Evolutionary conservation across 2,797 vertebrate genomes (phyloP).

Genomic region (Melanotaenia trifasciata): DNA sequence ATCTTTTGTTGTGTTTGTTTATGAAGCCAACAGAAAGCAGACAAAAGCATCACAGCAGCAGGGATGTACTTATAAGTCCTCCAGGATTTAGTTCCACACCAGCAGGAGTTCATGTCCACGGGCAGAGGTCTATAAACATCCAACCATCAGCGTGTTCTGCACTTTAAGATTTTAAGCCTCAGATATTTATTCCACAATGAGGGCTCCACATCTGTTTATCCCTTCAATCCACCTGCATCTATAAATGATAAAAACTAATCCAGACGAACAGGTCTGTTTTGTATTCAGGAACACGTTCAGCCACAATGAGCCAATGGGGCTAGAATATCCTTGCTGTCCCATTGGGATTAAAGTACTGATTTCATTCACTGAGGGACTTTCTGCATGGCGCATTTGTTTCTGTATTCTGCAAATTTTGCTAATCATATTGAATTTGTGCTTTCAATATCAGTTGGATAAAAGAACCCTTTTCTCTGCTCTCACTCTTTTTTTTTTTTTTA

Average conservation of each 20-base stretch:
- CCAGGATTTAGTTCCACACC: slow-evolving; percentile 17
- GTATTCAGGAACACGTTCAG: slow-evolving; percentile 66
- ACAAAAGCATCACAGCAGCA: slow-evolving; percentile 24
- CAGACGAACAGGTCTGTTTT: slow-evolving; percentile 65
- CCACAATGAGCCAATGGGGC: slow-evolving; percentile 35
- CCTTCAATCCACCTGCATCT: slow-evolving; percentile 70
- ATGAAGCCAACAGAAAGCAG: slow-evolving; percentile 12
- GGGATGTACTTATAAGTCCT: slow-evolving; percentile 6
- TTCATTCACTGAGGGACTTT: slow-evolving; percentile 46
- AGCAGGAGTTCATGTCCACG: slow-evolving; percentile 56
- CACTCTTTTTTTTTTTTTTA: neutral
- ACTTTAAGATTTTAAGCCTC: slow-evolving; percentile 58
- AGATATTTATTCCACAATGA: slow-evolving; percentile 66
- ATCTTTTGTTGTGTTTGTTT: slow-evolving; percentile 10
- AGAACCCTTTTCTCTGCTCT: neutral
- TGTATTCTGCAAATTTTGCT: slow-evolving; percentile 9
- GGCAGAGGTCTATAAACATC: slow-evolving; percentile 54
- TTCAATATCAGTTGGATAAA: slow-evolving; percentile 31
- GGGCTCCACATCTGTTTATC: slow-evolving; percentile 69
- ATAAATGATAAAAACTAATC: slow-evolving; percentile 71
- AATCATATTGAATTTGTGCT: slow-evolving; percentile 13
- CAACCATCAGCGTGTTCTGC: slow-evolving; percentile 41
- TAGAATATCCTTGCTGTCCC: slow-evolving; percentile 50
- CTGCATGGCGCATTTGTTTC: slow-evolving; percentile 10
- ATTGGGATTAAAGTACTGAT: slow-evolving; percentile 61